Evolutionary conservation across 1,140 invertebrate genomes (phyloP).

Genomic region (Zaprionus ghesquierei): DNA sequence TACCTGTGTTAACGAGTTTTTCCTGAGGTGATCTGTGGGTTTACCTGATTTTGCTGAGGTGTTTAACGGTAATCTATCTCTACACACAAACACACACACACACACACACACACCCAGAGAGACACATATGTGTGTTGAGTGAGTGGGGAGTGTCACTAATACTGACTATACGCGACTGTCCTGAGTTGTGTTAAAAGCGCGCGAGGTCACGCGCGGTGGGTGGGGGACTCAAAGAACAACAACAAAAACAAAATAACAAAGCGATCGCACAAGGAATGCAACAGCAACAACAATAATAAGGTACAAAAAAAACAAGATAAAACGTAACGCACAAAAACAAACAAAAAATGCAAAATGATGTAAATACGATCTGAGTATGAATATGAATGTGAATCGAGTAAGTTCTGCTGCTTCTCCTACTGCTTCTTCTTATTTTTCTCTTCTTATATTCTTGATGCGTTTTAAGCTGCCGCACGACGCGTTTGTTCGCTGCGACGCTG

Average conservation of each 20-base stretch:
- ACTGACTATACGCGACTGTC: constrained; percentile 5
- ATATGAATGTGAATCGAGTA: background rate
- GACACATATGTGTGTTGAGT: background rate
- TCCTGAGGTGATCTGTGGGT: background rate
- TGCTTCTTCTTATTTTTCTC: background rate
- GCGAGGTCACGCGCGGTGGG: background rate
- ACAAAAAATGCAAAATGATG: background rate
- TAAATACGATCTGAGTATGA: background rate
- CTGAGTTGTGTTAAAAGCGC: constrained; percentile 9
- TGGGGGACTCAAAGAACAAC: background rate
- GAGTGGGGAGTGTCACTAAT: background rate
- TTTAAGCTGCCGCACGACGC: constrained; percentile 52
- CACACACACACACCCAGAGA: background rate
- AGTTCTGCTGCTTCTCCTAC: background rate
- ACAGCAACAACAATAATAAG: constrained; percentile 12
- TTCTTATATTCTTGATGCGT: constrained; percentile 12
- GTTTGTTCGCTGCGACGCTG: constrained; percentile 71
- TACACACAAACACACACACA: too few species aligned
- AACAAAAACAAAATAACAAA: constrained; percentile 18
- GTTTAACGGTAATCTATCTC: constrained; percentile 9
- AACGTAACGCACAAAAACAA: background rate
- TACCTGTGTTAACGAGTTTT: constrained; percentile 36
- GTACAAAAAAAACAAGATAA: constrained; percentile 6
- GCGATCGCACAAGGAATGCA: background rate
- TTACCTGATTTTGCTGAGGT: constrained; percentile 7